Conservation (phyloP, 2,113 vertebrate genomes). For the Chelonoidis abingdonii region DNA sequence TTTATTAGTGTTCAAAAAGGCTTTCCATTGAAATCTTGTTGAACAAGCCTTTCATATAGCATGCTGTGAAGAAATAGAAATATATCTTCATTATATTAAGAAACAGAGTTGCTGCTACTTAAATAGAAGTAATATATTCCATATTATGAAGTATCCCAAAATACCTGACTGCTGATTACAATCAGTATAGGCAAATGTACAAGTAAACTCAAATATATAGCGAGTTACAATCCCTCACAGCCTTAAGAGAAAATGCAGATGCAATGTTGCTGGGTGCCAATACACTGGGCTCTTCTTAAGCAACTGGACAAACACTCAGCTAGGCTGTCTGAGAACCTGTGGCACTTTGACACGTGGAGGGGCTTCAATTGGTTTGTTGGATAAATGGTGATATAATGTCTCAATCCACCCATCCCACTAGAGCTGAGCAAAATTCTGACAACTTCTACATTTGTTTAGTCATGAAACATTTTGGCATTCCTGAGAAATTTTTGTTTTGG, state of each 20-base stretch:
- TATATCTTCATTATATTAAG: not conserved
- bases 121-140: not conserved
- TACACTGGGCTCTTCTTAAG: not conserved
- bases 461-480: rapidly evolving
- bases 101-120: rapidly evolving
- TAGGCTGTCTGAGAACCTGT: not conserved
- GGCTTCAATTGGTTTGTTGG: rapidly evolving
- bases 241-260: not conserved
- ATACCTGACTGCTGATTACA: rapidly evolving
- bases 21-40: not conserved
- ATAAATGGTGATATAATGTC: rapidly evolving
- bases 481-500: not conserved
- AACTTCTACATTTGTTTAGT: rapidly evolving
- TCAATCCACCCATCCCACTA: rapidly evolving
- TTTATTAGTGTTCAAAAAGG: rapidly evolving
- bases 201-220: not conserved
- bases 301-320: not conserved
- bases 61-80: not conserved
- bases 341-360: rapidly evolving
- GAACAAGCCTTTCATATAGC: not conserved
- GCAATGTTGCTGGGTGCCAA: not conserved
- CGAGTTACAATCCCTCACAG: not conserved
- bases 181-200: not conserved
- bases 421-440: not conserved
- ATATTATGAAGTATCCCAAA: rapidly evolving